Evolutionary conservation across 2,797 vertebrate genomes (phyloP).

Genomic region (Eulemur coronatus): DNA sequence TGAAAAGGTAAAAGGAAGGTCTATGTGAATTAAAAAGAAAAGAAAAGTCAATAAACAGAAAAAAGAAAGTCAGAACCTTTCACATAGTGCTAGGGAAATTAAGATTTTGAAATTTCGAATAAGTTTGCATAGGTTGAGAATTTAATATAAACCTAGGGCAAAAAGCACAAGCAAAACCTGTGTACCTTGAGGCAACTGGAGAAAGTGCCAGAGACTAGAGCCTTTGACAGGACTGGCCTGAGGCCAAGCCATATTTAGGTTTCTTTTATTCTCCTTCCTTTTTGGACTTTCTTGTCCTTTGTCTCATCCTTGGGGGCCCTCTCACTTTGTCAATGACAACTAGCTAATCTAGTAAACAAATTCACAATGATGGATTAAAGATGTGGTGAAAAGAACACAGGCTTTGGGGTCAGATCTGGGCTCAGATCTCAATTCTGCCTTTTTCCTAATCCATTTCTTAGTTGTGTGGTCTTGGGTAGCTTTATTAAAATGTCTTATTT

Average conservation of each 20-base stretch:
- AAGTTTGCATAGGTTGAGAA: neutral
- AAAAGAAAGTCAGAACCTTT: constrained; percentile 28
- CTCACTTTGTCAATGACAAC: neutral
- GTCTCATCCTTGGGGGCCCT: neutral
- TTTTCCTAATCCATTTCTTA: constrained; percentile 24
- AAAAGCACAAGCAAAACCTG: neutral
- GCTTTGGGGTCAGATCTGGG: neutral
- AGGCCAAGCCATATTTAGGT: neutral
- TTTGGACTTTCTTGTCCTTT: constrained; percentile 12
- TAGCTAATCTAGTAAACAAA: constrained; percentile 40
- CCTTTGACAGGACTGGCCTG: neutral
- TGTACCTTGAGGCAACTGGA: neutral
- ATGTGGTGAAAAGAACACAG: neutral
- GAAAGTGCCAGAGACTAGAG: neutral
- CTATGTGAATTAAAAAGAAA: neutral
- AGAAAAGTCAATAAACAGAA: neutral
- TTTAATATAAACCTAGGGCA: constrained; percentile 18
- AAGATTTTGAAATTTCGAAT: constrained; percentile 23
- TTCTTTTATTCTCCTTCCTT: constrained; percentile 22
- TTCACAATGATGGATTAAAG: constrained; percentile 26
- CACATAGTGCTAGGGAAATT: constrained; percentile 14
- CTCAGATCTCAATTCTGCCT: neutral
- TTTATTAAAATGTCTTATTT: neutral
- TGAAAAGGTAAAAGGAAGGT: constrained; percentile 38
- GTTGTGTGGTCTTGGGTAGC: neutral